Conservation (phyloP, 2,113 vertebrate species). For the Forbesichthys papilliferus region DNA sequence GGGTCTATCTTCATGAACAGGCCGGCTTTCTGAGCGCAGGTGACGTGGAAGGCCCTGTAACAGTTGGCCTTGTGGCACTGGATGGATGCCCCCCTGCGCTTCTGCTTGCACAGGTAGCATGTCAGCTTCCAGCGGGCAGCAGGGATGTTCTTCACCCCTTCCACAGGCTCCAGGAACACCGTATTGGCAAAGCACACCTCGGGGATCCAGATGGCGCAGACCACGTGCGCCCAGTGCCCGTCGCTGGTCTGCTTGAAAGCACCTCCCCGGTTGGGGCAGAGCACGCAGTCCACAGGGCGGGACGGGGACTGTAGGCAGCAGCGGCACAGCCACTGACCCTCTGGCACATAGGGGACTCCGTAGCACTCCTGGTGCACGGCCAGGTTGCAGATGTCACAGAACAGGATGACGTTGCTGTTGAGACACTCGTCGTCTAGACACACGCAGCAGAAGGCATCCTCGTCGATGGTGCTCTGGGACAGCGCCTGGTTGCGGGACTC, state of each 20-base stretch:
- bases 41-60: constrained; percentile 97
- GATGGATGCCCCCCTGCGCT: constrained; percentile 93
- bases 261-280: constrained; percentile 95
- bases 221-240: constrained; percentile 95
- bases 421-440: constrained; percentile 98
- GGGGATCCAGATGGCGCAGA: constrained; percentile 99
- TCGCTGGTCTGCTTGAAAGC: constrained; percentile 98
- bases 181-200: constrained; percentile 98
- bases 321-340: constrained; percentile 98
- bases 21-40: constrained; percentile 92
- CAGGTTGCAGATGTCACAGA: constrained; percentile 98
- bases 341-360: constrained; percentile 94
- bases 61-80: constrained; percentile 99
- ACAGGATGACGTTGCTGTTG: constrained; percentile 97
- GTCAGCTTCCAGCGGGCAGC: constrained; percentile 95
- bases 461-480: constrained; percentile 88
- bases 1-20: constrained; percentile 99
- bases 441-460: constrained; percentile 96
- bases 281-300: constrained; percentile 92
- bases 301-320: constrained; percentile 95
- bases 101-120: constrained; percentile 96
- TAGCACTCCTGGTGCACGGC: constrained; percentile 98
- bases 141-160: constrained; percentile 93
- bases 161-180: constrained; percentile 95
- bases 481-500: constrained; percentile 88